A percentile compares a stretch with the other conserved stretches of the same genome.
Evolutionary conservation across 1,140 invertebrate species (phyloP).

Genomic region (Heliconius eleuchia): DNA sequence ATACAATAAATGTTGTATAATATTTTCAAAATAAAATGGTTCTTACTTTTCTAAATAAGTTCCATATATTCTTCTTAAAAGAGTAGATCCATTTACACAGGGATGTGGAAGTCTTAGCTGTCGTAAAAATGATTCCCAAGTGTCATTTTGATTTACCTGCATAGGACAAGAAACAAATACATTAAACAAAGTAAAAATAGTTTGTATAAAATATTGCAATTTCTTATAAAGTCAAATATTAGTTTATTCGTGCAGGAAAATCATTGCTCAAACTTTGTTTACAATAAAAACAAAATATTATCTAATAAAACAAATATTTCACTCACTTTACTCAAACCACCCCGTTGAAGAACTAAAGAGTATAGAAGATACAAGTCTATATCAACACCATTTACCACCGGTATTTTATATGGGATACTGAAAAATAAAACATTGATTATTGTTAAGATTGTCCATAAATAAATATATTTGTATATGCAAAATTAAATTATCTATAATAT

Average conservation of each 20-base stretch:
- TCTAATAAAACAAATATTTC: background rate
- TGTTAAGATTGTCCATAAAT: background rate
- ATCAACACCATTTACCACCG: slow-evolving; percentile 93
- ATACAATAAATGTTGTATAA: background rate
- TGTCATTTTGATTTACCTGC: slow-evolving; percentile 91
- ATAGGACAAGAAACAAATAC: slow-evolving; percentile 51
- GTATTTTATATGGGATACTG: slow-evolving; percentile 77
- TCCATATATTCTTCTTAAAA: slow-evolving; percentile 94
- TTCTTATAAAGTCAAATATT: background rate
- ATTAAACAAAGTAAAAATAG: background rate
- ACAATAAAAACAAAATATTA: background rate
- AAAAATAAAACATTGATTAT: slow-evolving; percentile 47
- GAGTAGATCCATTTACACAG: slow-evolving; percentile 93
- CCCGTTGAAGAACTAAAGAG: slow-evolving; percentile 92
- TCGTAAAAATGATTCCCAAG: slow-evolving; percentile 91
- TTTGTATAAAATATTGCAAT: background rate
- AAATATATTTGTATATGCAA: background rate
- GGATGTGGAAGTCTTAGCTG: slow-evolving; percentile 89
- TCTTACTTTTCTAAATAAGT: slow-evolving; percentile 86
- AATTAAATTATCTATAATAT: background rate
- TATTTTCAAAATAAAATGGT: slow-evolving; percentile 17
- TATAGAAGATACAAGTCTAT: slow-evolving; percentile 96
- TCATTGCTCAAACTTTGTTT: background rate
- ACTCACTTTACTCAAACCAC: slow-evolving; percentile 95
- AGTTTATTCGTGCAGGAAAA: background rate